Conservation (phyloP, 2,888 invertebrate genomes). For the Cactoblastis cactorum region DNA sequence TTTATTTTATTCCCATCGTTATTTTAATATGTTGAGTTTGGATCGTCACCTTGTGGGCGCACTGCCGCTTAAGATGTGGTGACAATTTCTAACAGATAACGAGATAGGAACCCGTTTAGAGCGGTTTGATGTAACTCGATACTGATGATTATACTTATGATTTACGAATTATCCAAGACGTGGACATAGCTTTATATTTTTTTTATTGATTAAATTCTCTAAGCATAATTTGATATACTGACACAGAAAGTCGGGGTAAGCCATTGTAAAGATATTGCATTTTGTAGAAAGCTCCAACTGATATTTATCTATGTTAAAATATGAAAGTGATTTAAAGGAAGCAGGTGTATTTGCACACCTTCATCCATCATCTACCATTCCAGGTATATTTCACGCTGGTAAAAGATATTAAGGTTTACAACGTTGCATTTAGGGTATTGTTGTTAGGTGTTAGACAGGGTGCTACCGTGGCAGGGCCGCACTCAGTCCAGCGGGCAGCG, state of each 20-base stretch:
- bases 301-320: background rate
- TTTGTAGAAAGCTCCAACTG: too few relatives aligned
- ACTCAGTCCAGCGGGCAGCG: slow-evolving; percentile 41
- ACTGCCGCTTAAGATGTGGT: slow-evolving; percentile 58
- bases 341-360: too few relatives aligned
- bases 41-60: slow-evolving; percentile 62
- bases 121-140: slow-evolving; percentile 67
- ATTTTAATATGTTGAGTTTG: slow-evolving; percentile 63
- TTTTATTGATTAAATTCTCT: background rate
- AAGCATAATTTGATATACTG: background rate
- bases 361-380: background rate
- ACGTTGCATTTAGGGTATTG: slow-evolving; percentile 21
- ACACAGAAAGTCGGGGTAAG: too few relatives aligned
- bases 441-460: slow-evolving; percentile 36
- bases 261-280: too few relatives aligned
- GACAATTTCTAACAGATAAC: slow-evolving; percentile 69
- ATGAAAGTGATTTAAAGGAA: too few relatives aligned
- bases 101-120: slow-evolving; percentile 66
- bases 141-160: slow-evolving; percentile 54
- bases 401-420: slow-evolving; percentile 31
- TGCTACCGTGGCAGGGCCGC: slow-evolving; percentile 41
- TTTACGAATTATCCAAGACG: slow-evolving; percentile 38
- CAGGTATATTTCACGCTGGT: background rate
- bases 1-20: slow-evolving; percentile 74
- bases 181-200: background rate